Base-by-base conservation (phyloP, 1,140 invertebrate genomes). In the Drosophila burlai region DNA sequence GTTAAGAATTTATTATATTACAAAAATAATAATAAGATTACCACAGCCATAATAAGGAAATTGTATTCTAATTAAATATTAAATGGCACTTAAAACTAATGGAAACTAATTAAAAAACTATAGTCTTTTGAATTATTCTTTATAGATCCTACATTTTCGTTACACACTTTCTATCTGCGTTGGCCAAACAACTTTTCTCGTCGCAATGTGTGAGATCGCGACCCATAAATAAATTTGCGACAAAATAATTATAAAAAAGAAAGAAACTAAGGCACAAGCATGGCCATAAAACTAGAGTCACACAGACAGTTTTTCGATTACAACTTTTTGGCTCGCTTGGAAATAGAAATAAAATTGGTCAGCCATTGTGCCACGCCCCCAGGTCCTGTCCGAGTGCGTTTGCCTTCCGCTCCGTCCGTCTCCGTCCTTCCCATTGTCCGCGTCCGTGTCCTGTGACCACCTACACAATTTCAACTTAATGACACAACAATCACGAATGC, bases 401-500 rank as follows among this genome's bases (percentile, higher is more conserved):
- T 58, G 50, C 29, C 43, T 57, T 38, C 36, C 16, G 40, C 15
- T 43, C 42, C 3, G 21, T 57, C 24, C 46, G 47, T 26, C 34
- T 42, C 15, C 16, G 55, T 72, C 18, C 43, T 45, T 57, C 13
- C 58, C 36, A 36, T 45, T 58, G 59, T 63, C 42, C 26, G 36
- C 24, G 54, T 50, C 45, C 72, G 59, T 78, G 67, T 59, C 49
- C 58, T 63, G 69, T 73, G 76, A 78, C 84, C 85, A 89, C 84
- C 84, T 84, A 89, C 77, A 90, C 85, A 89, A 89, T 89, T 89
- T 85, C 85, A 85, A 89, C 85, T 89, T 90, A 89, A 89, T 89
- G 85, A 89, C 85, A 89, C 85, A 89, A 89, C 85, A 89, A 89
- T 89, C 85, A 89, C 75, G 83, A 80, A 81, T 90, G 74, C 85